These are phyloP conservation scores for Minunthozetes semirufus DNA, from an alignment of 2,888 invertebrate genomes.

Conservation along the genomic window DNA sequence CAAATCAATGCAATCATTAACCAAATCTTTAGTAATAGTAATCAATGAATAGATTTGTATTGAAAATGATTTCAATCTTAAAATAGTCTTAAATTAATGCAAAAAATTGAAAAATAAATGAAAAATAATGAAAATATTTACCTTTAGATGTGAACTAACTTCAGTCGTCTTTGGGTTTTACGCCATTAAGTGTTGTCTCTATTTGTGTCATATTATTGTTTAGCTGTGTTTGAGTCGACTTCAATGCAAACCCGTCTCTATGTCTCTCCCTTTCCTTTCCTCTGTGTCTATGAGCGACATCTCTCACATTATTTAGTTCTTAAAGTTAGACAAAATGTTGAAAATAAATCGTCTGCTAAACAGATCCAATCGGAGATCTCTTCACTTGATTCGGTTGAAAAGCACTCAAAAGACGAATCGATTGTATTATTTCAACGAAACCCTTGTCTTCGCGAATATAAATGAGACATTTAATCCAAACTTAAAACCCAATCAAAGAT, in stretches of 20 bases:
- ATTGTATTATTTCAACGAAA: slow-evolving; percentile 5
- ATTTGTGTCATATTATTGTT: background rate
- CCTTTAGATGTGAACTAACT: background rate
- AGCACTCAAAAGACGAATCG: background rate
- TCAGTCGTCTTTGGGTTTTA: background rate
- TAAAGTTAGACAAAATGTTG: background rate
- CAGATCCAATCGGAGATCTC: background rate
- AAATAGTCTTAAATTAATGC: background rate
- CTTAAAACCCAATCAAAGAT: background rate
- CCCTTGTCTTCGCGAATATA: background rate
- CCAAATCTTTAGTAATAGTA: no score
- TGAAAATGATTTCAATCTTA: no score
- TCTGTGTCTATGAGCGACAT: no score
- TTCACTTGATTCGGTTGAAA: background rate
- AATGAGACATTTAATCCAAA: background rate
- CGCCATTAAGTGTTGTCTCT: background rate
- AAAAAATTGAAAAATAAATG: background rate
- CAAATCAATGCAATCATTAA: no score
- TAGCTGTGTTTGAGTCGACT: no score
- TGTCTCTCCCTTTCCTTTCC: no score
- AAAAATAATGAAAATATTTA: background rate
- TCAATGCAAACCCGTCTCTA: no score
- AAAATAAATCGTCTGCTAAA: background rate
- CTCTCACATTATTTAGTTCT: no score
- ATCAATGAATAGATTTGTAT: no score